Percentiles rank a stretch among this genome's conserved stretches.
Conservation (phyloP, 2,113 vertebrate species). For the Artemisiospiza belli region DNA sequence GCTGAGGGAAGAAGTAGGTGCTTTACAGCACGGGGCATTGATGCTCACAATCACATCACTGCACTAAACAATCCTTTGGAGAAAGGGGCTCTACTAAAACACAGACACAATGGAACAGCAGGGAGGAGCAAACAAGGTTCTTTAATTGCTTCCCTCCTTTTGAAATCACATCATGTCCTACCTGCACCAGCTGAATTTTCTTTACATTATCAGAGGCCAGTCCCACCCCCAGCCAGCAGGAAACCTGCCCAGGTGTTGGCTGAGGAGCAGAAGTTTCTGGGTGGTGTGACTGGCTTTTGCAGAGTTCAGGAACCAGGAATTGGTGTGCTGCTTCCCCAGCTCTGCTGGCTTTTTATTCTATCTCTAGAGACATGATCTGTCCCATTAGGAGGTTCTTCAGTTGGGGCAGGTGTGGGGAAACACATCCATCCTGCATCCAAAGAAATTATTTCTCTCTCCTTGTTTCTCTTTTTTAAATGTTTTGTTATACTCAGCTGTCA, state of each 20-base stretch:
- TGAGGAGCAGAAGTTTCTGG: not conserved
- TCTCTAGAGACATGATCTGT: not conserved
- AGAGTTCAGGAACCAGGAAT: not conserved
- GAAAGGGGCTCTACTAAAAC: not conserved
- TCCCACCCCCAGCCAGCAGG: not conserved
- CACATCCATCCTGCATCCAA: not conserved
- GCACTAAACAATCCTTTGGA: not conserved
- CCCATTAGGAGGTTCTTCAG: not conserved
- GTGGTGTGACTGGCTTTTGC: not conserved
- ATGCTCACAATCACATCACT: rapidly evolving
- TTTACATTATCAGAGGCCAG: not conserved
- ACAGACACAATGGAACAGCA: not conserved
- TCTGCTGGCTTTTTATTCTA: not conserved
- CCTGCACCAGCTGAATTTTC: not conserved
- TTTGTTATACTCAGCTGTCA: not conserved
- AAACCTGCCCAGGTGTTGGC: not conserved
- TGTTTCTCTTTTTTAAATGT: not conserved
- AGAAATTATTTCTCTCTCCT: not conserved
- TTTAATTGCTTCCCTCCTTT: not conserved
- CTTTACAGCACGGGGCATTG: not conserved
- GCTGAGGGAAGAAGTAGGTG: not conserved
- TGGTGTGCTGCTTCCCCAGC: not conserved
- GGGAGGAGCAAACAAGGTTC: not conserved
- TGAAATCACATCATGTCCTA: not conserved
- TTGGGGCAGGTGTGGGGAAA: not conserved